These are phyloP conservation scores for Drosophila heteroneura DNA, from an alignment of 2,888 invertebrate genomes.

Conservation along the genomic window DNA sequence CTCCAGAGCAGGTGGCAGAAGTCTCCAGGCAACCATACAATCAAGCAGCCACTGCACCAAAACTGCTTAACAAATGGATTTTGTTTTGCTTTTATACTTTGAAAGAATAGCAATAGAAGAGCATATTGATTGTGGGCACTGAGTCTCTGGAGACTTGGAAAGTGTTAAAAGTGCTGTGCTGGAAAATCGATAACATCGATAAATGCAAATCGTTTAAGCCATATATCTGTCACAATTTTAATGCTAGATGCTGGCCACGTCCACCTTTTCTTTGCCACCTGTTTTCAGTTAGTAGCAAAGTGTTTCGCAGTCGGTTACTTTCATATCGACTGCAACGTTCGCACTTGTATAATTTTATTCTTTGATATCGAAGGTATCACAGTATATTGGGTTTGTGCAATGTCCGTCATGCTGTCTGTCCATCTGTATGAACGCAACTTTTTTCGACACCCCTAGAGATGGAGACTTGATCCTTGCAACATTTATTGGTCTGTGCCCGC, in stretches of 20 bases:
- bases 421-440: no score
- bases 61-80: conserved; percentile 44
- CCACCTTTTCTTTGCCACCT: background rate
- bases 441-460: no score
- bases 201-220: background rate
- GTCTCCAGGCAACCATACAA: background rate
- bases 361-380: no score
- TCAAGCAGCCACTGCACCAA: conserved; percentile 21
- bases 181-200: background rate
- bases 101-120: background rate
- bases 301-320: background rate
- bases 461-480: no score
- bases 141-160: background rate
- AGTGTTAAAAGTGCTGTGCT: no score
- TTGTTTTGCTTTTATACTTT: background rate
- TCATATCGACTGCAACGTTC: background rate
- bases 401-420: no score
- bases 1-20: conserved; percentile 12
- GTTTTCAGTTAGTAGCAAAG: background rate
- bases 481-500: no score
- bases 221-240: background rate
- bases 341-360: no score
- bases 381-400: no score
- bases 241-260: background rate
- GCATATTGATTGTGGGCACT: background rate